Evolutionary conservation across 2,113 vertebrate genomes (phyloP), one percentile per base, ranked within the genome.

Genomic region (Elaphurus davidianus): DNA sequence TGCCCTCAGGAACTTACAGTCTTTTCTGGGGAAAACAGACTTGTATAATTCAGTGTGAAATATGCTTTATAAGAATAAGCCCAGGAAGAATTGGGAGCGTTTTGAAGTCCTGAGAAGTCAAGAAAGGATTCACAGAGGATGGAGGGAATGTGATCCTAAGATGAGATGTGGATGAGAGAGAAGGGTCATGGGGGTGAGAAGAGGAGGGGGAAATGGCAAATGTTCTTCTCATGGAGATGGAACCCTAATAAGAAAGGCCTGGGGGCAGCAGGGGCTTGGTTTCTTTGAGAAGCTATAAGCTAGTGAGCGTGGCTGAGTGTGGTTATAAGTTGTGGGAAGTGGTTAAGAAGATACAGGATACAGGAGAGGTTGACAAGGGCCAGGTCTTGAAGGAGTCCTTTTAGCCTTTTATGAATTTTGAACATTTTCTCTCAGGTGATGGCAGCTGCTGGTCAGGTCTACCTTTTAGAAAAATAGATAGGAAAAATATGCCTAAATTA

Each of bases 41-140:
- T 45, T 91, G 45, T 89, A 45, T 90, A 97, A 83, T 67, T 7
- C 43, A 64, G 0, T 60, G 19, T 8, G 28, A 43, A 82, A 28
- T 4, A 0, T 45, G 47, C 15, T 21, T 1, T 5, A 4, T 76
- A 50, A 88, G 52, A 52, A 64, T 82, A 76, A 45, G 52, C 62
- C 36, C 36, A 74, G 90, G 54, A 92, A 87, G 91, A 87, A 11
- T 12, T 36, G 45, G 55, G 60, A 50, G 27, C 76, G 16, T 57
- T 97, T 87, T 95, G 36, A 62, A 90, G 60, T 92, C 30, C 64
- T 92, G n/a, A 96, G 59, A 84, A 78, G 30, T 92, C 43, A 59
- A 74, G 43, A 40, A 62, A 67, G 25, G 55, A 89, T 60, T 94
- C 47, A 60, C 43, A 59, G 94, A 79, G 67, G 12, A 25, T 36